Evolutionary conservation across 1,140 invertebrate species (phyloP), one percentile per base, ranked within the genome.

Genomic region (Sycobia sp.): DNA sequence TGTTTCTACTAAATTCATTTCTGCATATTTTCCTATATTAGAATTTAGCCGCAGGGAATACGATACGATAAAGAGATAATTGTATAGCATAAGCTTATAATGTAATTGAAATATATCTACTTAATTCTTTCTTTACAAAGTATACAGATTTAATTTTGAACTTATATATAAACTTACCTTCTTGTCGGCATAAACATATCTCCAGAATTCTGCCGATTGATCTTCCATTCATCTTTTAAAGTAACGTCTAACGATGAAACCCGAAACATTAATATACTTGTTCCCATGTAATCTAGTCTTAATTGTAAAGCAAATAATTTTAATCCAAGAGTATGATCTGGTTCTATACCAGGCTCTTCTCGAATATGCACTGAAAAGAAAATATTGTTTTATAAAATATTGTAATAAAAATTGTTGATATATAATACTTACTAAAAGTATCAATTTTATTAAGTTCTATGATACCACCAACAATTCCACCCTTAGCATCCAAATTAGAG

Each of bases 261-360:
- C 50, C 96, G 81, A 1, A 89, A 90, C 91, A 98, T 95, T 41
- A 98, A 82, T 38, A 96, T 93, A 7, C 93, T 93, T 8, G 93
- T 93, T 54, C 95, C 95, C 95, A 98, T 98, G 79, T 98, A 98
- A 82, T 98, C 96, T 22, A 98, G 79, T 18, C 94, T 85, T 60
- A 94, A 84, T 77, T 98, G 95, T 8, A 97, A 77, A 1, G 94
- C 93, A 71, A 89, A 88, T 44, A 97, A 84, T 73, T 90, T 90
- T 46, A 96, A 75, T n/a, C 92, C 91, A 34, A 94, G 83, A 46
- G 88, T 91, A 80, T 98, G 95, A 71, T 94, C 90, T 1, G 94
- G 95, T 78, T 95, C 92, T 65, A 89, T 87, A 32, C 91, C 92
- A 5, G 92, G 89, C 73, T 97, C 94, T 82, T 97, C 95, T 66